phyloP scores from a whole-genome alignment of 2,113 vertebrate genomes.

The Leptobrachium ailaonicum region DNA sequence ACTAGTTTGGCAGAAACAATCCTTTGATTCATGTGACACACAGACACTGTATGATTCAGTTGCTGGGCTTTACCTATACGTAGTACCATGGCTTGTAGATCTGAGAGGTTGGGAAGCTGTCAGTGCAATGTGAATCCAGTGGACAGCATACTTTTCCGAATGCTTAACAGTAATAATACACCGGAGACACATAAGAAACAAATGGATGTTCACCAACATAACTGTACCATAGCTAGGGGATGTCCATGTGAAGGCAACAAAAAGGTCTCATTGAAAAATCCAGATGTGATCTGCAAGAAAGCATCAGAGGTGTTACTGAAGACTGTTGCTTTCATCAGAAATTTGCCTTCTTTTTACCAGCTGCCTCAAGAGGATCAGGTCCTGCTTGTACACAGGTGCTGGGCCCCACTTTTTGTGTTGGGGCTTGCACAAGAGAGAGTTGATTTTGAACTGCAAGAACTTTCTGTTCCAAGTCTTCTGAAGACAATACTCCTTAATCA shows the following conservation, averaged over 20 bases:
- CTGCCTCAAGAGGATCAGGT: constrained; percentile 56
- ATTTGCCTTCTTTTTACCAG: constrained; percentile 59
- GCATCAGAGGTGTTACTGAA: constrained; percentile 60
- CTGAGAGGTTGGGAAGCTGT: constrained; percentile 18
- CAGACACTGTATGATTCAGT: not conserved
- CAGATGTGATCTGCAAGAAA: constrained; percentile 46
- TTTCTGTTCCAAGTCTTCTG: constrained; percentile 55
- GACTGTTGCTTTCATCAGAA: constrained; percentile 57
- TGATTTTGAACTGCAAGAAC: constrained; percentile 57
- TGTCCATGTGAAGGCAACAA: constrained; percentile 49
- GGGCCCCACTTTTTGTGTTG: constrained; percentile 57
- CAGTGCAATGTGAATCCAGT: constrained; percentile 10
- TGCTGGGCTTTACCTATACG: accelerated
- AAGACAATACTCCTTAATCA: constrained; percentile 58
- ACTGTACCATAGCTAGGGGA: not conserved
- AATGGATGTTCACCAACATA: not conserved
- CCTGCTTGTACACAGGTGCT: constrained; percentile 53
- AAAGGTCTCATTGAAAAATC: constrained; percentile 50
- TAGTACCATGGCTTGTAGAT: constrained; percentile 44
- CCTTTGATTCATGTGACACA: not conserved
- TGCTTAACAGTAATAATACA: constrained; percentile 43
- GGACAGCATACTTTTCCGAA: constrained; percentile 52
- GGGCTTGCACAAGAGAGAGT: constrained; percentile 59
- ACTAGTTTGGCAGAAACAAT: constrained; percentile 3
- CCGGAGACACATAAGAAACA: constrained; percentile 5